phyloP scores from a whole-genome alignment of 2,888 invertebrate species.

The Lomographa bimaculata region DNA sequence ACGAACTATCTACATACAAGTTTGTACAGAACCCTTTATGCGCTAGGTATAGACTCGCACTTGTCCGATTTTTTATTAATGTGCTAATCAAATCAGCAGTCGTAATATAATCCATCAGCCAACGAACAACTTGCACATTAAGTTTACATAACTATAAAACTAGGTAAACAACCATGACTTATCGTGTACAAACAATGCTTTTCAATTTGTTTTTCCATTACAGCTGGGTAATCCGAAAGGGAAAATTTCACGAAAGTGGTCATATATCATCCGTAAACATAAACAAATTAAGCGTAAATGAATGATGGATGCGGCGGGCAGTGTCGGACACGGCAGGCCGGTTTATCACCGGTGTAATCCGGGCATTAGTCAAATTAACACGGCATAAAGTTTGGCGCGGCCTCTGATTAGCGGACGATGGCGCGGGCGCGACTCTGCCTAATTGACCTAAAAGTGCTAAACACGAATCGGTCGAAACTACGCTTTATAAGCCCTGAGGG shows the following conservation, averaged over 20 bases:
- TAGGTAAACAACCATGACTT: constrained; percentile 11
- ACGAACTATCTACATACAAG: too few species aligned
- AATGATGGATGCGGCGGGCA: constrained; percentile 56
- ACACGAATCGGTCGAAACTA: constrained; percentile 80
- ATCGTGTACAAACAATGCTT: constrained; percentile 21
- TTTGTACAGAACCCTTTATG: too few species aligned
- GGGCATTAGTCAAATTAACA: constrained; percentile 83
- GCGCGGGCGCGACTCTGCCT: constrained; percentile 76
- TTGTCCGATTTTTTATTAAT: too few species aligned
- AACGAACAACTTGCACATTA: too few species aligned
- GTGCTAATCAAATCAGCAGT: too few species aligned
- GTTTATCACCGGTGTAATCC: constrained; percentile 69
- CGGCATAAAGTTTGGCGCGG: constrained; percentile 78
- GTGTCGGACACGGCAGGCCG: constrained; percentile 53
- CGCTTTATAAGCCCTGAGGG: constrained; percentile 66
- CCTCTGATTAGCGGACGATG: constrained; percentile 71
- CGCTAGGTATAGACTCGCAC: too few species aligned
- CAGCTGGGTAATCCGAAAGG: constrained; percentile 31
- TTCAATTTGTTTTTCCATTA: constrained; percentile 35
- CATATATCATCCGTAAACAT: constrained; percentile 44
- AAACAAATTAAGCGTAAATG: constrained; percentile 56
- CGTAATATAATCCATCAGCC: too few species aligned
- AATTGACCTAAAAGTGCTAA: constrained; percentile 83
- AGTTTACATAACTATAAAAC: too few species aligned
- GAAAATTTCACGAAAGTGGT: constrained; percentile 33